Evolutionary conservation across 2,113 vertebrate genomes (phyloP), one percentile per base, ranked within the genome.

Genomic region (Nibea albiflora): DNA sequence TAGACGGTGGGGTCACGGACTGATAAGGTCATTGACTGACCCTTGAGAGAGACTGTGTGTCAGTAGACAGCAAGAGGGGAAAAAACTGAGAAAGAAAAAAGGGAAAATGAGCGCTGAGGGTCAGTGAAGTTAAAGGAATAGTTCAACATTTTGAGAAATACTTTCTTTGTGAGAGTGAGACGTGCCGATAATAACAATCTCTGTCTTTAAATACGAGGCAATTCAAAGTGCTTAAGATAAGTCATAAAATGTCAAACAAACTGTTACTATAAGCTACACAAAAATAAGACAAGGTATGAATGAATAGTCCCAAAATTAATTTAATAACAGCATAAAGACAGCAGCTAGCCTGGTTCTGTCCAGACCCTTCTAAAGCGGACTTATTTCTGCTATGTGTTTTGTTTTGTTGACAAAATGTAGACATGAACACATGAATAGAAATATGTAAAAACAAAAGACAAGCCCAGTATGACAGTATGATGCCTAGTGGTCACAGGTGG

Each of bases 11-110:
- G 85, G 77, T 84, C 89, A 75, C 86, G 80, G 89, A 85, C 83
- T 26, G 78, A 76, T 91, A 89, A 88, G 83, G 88, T 93, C 85
- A 89, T 19, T 57, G 78, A 54, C 17, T 68, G 80, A 81, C 85
- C 84, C 66, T 26, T 44, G 50, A 57, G 71, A 26, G 73, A 80
- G 78, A 86, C 78, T 20, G 76, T 68, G 70, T 76, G 82, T 84
- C 77, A 85, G 79, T 78, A 88, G 66, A 87, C 76, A 73, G 78
- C 8, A 57, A 61, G 19, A 20, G 39, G 39, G 35, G 14, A 52
- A 20, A 35, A 71, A 54, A 24, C 47, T 31, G 22, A 61, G 24
- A 58, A 4, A 22, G 24, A 68, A 26, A 50, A 15, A 57, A 11
- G 57, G 58, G 46, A 46, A 26, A 50, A 16, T 16, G 16, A 12